Base-by-base conservation (phyloP, 2,888 invertebrate genomes). In the Heliconius erato region DNA sequence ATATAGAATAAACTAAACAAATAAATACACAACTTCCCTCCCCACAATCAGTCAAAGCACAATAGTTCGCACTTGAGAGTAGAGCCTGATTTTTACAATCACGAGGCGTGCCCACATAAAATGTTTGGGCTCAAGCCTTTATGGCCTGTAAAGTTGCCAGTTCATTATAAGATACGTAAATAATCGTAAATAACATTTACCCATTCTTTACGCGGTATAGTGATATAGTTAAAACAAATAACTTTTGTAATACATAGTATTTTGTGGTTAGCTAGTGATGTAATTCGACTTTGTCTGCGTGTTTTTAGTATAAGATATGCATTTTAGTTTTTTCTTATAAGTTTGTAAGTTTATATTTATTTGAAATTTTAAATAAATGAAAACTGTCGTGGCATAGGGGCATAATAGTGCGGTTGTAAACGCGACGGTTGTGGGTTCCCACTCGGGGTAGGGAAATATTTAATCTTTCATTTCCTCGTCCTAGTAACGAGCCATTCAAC, bases 161-260 rank as follows among this genome's bases (percentile, higher is more conserved):
- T 90, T 93, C 92, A 93, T 94, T 94, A 94, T 91, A 90, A 91
- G 89, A 88, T 84, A 89, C 89, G 92, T 94, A 94, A 94, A 94
- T 91, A 90, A 90, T 49, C 72, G 26, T 72, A 72, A 72, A 72
- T 49, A 72, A 72, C 44, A 49, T 72, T 72, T 28, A 72, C 85
- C 85, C 87, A 85, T 91, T 87, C 86, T 78, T 87, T 86, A 88
- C 88, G 89, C 89, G 87, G 88, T 88, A 89, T 89, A 88, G 79
- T 85, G 85, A 87, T 86, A 88, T 83, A 81, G 74, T 82, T 78
- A 74, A 82, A 84, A 87, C 87, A 89, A 87, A 85, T 85, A 85
- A 12, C 67, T 49, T 68, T 74, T 49, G 67, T 65, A 68, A 54
- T 49, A 67, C 74, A 67, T 74, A 74, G 74, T 78, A 68, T 49